These are phyloP conservation scores for Microchirus variegatus DNA, from an alignment of 2,797 vertebrate species.

Conservation along the genomic window DNA sequence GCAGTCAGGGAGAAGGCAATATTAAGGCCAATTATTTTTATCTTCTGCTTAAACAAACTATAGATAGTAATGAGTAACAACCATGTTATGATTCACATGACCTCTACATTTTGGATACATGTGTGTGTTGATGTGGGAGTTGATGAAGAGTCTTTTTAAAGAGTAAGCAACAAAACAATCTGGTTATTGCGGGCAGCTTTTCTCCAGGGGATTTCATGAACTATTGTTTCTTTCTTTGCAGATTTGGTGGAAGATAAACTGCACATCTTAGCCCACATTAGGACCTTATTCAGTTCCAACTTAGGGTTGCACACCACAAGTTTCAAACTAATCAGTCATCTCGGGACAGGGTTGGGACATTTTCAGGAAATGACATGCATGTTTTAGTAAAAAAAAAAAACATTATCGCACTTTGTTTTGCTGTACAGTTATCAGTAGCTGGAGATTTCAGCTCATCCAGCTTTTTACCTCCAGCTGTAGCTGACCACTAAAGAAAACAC, in stretches of 20 bases:
- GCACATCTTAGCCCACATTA: background rate
- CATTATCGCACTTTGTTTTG: conserved; percentile 14
- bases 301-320: background rate
- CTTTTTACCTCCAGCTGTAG: conserved; percentile 40
- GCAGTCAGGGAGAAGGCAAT: conserved; percentile 16
- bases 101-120: background rate
- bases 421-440: conserved; percentile 21
- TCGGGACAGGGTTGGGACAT: background rate
- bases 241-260: background rate
- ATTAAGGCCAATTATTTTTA: no score
- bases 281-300: background rate
- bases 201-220: background rate
- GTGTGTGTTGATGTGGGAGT: background rate
- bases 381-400: conserved; percentile 14
- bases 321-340: background rate
- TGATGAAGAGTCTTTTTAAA: background rate
- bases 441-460: conserved; percentile 29
- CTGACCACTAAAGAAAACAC: conserved; percentile 64
- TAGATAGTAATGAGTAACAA: conserved; percentile 1
- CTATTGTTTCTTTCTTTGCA: background rate
- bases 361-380: background rate
- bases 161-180: background rate
- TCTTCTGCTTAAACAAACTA: background rate
- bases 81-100: background rate
- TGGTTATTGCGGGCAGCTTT: background rate